Evolutionary conservation across 2,888 invertebrate species (phyloP), one percentile per base, ranked within the genome.

Genomic region (Nomada flava): DNA sequence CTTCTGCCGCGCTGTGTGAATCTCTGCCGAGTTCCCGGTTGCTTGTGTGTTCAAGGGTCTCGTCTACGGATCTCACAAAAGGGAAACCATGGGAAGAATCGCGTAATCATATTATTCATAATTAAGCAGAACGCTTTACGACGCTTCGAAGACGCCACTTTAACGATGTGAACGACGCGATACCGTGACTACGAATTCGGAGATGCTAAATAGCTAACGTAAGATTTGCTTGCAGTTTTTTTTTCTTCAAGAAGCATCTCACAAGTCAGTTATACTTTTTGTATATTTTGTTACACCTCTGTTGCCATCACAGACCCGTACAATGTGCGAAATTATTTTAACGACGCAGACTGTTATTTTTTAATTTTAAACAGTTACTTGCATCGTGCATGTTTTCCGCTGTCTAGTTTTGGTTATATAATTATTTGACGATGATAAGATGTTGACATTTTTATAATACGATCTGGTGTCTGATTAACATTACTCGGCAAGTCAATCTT

Each of bases 71-170:
- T 84, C 87, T 76, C 87, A 88, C 89, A 89, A 90, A 91, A 89
- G 90, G 89, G 89, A 90, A 91, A 91, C 86, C 87, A 86, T 87
- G 88, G 86, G 90, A 91, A 91, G 89, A 78, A 80, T 63, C 86
- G 86, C 75, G 89, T 89, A 89, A 91, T 89, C 88, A 83, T 87
- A 90, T 91, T 90, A 90, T 91, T 89, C 89, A 87, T 91, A 91
- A 91, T 91, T 90, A 90, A 87, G 79, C 62, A 62, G 86, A 82
- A 82, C 79, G 65, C 73, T 83, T 86, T 80, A 80, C 84, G 82
- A 73, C 67, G 74, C 53, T 55, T 50, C 75, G 63, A 64, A 71
- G 70, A 68, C 81, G 70, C 79, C 71, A 82, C 59, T 71, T 82
- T 85, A 86, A 88, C 83, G 74, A 86, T 89, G 88, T 73, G 88